Base-by-base conservation (phyloP, 2,113 vertebrate species). In the Cyprinus carpio region DNA sequence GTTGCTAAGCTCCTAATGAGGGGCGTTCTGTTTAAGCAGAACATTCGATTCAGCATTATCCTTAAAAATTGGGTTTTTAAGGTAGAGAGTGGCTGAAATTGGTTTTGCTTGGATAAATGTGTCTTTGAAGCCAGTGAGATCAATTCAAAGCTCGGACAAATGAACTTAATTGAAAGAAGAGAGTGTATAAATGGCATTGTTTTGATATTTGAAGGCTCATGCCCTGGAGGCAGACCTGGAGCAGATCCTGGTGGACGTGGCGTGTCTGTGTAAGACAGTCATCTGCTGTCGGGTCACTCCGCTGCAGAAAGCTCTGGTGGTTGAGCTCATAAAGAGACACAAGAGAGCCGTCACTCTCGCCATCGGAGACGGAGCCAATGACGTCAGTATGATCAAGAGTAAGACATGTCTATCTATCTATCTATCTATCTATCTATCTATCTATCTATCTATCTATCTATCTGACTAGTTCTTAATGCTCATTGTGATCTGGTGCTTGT, bases 371-470 rank as follows among this genome's bases (percentile, higher is more conserved):
- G 94, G 95, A 90, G 94, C 95, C 88, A 96, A 96, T 89, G 96
- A 96, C n/a, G 94, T 96, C 93, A 94, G 94, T 91, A 95, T 96
- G 94, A 96, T 96, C 87, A 95, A 96, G 92, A 95, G 93, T 96
- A 94, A 95, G 91, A 27, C 34, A 56, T 29, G 54, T 31, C n/a
- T 75, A 18, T 4, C 10, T 46, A 11, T 46, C 43, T 46, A 0
- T 11, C 10, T 46, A 11, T 11, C 43, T 12, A 4, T 46, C 43
- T 1, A 2, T 46, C 43, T 2, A 0, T 43, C 8, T 43, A 0
- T 43, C 9, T 64, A 10, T 56, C 54, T 2, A 1, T 51, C 13
- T 51, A 12, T 46, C n/a, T 64, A 2, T 62, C 20, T 58, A 1
- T 60, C 4, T 62, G 8, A 11, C 40, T 40, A 2, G 25, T 25